Evolutionary conservation across 1,140 invertebrate genomes (phyloP), one percentile per base, ranked within the genome.

Genomic region (Nasonia longicornis): DNA sequence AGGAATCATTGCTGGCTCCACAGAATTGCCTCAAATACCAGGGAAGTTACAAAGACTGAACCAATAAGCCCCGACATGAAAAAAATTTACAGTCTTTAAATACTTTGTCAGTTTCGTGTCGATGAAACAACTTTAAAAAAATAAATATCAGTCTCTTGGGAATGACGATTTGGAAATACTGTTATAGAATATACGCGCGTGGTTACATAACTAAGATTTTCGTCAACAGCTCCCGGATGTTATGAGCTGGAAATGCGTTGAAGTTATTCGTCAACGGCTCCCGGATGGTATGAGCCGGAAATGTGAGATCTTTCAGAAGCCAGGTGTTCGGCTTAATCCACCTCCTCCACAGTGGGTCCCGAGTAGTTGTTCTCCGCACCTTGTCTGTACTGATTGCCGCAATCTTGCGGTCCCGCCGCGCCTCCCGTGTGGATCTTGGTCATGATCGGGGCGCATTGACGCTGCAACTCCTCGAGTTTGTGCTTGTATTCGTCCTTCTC

Each of bases 401-500:
- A 86, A 35, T 83, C 70, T 29, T 81, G 85, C 90, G 92, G 82
- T 6, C 84, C 83, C 69, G 83, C 84, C 63, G 42, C 83, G 26
- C 88, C 91, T 58, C 91, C 91, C 76, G 93, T 93, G 84, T 96
- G 95, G 8, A 96, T 85, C 86, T 96, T 96, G 85, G 94, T 92
- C 94, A 97, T 96, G 64, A 95, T 92, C 0, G 95, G 94, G 45
- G 93, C 91, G 82, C 95, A 96, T 6, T 94, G 91, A n/a, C 90
- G 90, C 85, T 96, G 95, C 8, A 95, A 88, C 45, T 95, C 93
- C 84, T 96, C 95, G 77, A 96, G 87, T 82, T 94, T 95, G 82
- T 95, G 91, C 79, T 96, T 95, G 82, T 94, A 95, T 84, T 97
- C 95, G 11, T 95, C 93, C 84, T 95, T 95, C 79, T 95, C 94